These are phyloP conservation scores for Saimiri boliviensis DNA, from an alignment of 2,113 vertebrate species.

Conservation along the genomic window DNA sequence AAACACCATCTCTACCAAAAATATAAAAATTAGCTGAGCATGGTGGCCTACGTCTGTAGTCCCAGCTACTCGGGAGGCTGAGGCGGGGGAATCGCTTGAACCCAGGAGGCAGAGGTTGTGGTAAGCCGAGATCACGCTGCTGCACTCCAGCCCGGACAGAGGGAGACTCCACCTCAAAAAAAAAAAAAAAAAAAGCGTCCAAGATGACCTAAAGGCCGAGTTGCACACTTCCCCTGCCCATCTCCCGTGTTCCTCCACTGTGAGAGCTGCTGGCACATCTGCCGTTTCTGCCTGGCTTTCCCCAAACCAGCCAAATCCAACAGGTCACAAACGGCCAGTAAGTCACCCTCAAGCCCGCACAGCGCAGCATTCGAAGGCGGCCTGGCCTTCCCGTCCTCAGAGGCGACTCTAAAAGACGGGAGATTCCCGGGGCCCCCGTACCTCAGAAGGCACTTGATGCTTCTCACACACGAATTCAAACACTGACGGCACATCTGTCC, in stretches of 20 bases:
- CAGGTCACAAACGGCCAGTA: background rate
- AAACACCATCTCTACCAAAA: no score
- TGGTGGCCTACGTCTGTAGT: no score
- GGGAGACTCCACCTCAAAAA: no score
- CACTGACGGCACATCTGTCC: constrained; percentile 24
- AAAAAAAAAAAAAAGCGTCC: no score
- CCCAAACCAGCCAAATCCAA: background rate
- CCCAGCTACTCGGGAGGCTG: no score
- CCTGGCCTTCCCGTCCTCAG: background rate
- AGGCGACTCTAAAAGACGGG: background rate
- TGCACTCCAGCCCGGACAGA: no score
- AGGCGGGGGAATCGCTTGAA: no score
- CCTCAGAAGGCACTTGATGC: background rate
- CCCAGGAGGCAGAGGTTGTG: no score
- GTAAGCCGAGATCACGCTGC: no score
- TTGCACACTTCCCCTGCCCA: background rate
- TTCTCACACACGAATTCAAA: background rate
- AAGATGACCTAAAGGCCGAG: background rate
- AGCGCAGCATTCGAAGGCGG: background rate
- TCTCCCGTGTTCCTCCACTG: background rate
- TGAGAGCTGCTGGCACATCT: background rate
- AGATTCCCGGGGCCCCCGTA: background rate
- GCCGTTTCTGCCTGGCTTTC: background rate
- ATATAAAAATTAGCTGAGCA: no score
- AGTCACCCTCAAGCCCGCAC: background rate